Base-by-base conservation (phyloP, 2,113 vertebrate species). In the Sander lucioperca region DNA sequence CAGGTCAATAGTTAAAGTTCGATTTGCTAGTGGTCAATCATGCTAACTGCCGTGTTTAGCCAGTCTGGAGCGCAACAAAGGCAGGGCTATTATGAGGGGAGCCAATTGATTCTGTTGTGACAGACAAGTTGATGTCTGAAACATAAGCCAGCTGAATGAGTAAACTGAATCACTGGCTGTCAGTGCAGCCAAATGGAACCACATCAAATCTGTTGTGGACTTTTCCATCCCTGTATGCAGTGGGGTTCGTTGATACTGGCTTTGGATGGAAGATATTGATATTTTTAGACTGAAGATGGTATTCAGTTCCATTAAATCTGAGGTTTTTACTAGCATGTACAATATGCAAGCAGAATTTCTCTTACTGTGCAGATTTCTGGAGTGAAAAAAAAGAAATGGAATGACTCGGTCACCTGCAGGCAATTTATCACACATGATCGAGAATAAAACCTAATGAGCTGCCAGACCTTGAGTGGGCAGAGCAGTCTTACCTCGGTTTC, bases 401-500 rank as follows among this genome's bases (percentile, higher is more conserved):
- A 79, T 57, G 74, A 21, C 50, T 82, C 1, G 1, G 30, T 87
- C 73, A 64, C 86, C 86, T 88, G 76, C 54, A 36, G 84, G 88
- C 80, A 36, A 75, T 74, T 77, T 80, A 23, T 83, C 77, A 86
- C 86, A 85, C 82, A 79, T 83, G 66, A 71, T 65, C 4, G 61
- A 85, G 75, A 89, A 79, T 70, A 84, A 84, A 78, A 83, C 48
- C 71, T 86, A 86, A 92, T 90, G 88, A 90, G 86, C 83, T 89
- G 88, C 86, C 86, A 90, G 88, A 88, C 89, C 84, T 88, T 77
- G 82, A 89, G 89, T 90, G 73, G 86, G 88, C 59, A 62, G 87
- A 78, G 82, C 56, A 85, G 89, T 76, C 67, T 65, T 69, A 61
- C 73, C 63, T 89, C 82, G 57, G 68, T 68, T 82, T 75, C 58